Conservation (phyloP, 2,797 vertebrate species). For the Sebastolobus alascanus region DNA sequence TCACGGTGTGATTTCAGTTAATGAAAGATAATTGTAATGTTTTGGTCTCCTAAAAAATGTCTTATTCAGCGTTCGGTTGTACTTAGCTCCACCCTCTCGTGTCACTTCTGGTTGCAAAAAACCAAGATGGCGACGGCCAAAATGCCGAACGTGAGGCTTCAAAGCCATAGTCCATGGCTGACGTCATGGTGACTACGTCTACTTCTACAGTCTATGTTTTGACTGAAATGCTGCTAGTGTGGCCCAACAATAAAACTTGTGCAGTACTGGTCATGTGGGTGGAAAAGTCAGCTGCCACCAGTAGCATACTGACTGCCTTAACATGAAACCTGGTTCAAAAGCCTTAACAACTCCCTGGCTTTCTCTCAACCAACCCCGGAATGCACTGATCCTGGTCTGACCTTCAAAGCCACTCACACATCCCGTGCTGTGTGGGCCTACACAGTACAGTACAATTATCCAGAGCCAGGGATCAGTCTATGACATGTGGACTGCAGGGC, state of each 20-base stretch:
- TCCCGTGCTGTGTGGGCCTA: neutral
- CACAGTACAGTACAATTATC: neutral
- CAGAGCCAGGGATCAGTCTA: neutral
- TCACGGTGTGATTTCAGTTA: no score
- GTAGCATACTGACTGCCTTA: neutral
- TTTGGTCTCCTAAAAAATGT: no score
- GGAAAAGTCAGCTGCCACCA: neutral
- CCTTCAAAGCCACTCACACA: slow-evolving; percentile 25
- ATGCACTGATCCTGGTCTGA: slow-evolving; percentile 48
- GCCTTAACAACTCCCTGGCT: neutral
- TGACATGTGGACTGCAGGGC: neutral
- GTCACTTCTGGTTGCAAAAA: no score
- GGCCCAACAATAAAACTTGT: neutral
- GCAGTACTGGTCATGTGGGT: neutral
- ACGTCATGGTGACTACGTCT: no score
- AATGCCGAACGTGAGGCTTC: no score
- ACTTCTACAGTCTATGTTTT: neutral
- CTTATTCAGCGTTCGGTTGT: no score
- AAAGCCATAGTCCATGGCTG: no score
- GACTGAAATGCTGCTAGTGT: neutral
- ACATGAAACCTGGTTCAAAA: slow-evolving; percentile 8
- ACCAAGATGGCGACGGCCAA: no score
- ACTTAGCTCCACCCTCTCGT: no score
- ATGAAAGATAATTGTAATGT: no score
- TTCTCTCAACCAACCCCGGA: slow-evolving; percentile 37